Base-by-base conservation (phyloP, 2,888 invertebrate species). In the Zonitis immaculata region DNA sequence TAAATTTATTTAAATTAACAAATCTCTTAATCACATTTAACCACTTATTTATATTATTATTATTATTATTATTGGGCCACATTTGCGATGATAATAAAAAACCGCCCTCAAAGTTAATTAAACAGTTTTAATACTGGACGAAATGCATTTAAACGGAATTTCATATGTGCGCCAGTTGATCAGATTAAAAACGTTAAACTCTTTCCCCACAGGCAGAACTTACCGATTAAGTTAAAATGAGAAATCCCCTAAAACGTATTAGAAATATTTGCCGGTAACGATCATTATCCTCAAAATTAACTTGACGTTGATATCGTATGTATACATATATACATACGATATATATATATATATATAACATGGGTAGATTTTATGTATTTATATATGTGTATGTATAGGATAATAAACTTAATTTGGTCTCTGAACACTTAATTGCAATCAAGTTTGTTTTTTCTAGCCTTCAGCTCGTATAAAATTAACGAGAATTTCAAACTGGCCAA, bases 131-230 rank as follows among this genome's bases (percentile, higher is more conserved):
- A 46, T 51, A 28, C 11, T 44, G 18, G 48, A 42, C 45, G 51
- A 42, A 35, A 51, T 49, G 55, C 32, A 35, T 32, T 42, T 32
- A 39, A 47, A 28, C 55, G 49, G 50, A 39, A 42, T 58, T 61
- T 59, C 57, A 61, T 61, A 61, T 61, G 56, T 57, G 57, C 54
- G 49, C 58, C 54, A 54, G 57, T 59, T 60, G 52, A 63, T 61
- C 61, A 59, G 63, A 63, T 63, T 63, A 63, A 63, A 63, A 60
- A 60, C 63, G 60, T 63, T 57, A 63, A 58, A 57, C 63, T 59
- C 58, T 59, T 59, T 58, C 54, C 59, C 60, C 59, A 57, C 52
- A 59, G 55, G 58, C 51, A 44, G 49, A 54, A 57, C 57, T 54
- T 57, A 45, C 44, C 61, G 60, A 63, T 63, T 63, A 59, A 58